Conservation (phyloP, 2,113 vertebrate species). For the Motacilla alba region DNA sequence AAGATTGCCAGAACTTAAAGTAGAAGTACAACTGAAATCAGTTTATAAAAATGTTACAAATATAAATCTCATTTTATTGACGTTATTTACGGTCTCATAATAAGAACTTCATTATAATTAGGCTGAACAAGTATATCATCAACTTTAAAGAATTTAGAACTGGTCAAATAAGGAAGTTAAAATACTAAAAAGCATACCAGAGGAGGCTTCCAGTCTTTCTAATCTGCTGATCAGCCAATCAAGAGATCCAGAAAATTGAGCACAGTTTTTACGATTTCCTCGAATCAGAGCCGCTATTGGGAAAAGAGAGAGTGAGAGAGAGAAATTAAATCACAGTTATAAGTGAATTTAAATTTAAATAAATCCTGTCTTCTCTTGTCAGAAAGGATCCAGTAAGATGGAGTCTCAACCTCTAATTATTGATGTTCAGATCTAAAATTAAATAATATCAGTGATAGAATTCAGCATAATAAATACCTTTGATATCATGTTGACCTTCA, state of each 20-base stretch:
- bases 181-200: constrained; percentile 77
- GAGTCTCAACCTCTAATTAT: background rate
- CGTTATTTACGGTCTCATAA: background rate
- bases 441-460: background rate
- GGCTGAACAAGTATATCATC: background rate
- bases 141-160: background rate
- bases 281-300: constrained; percentile 90
- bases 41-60: background rate
- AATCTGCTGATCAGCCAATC: constrained; percentile 96
- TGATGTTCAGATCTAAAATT: background rate
- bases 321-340: background rate
- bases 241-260: constrained; percentile 93
- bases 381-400: background rate
- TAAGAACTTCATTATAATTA: background rate
- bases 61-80: background rate
- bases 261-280: constrained; percentile 98
- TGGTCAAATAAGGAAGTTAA: background rate
- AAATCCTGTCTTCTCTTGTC: background rate
- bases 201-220: constrained; percentile 93
- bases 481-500: background rate
- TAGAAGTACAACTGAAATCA: background rate
- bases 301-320: background rate
- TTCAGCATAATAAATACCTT: background rate
- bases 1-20: background rate
- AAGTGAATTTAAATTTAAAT: background rate